Base-by-base conservation (phyloP, 2,888 invertebrate species). In the Busseola fusca region DNA sequence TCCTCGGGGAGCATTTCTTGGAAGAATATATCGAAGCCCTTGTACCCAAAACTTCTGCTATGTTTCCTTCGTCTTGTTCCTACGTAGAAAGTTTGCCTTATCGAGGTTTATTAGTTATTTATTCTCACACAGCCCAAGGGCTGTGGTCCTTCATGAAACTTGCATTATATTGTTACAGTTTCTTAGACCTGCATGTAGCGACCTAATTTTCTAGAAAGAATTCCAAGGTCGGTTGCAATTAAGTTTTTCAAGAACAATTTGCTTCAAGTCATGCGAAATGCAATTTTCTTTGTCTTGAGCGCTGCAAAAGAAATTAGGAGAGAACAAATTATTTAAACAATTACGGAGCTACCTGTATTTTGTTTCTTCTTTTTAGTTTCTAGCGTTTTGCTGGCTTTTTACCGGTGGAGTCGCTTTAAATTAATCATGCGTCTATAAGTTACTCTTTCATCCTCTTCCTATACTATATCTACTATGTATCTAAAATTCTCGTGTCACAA, bases 41-140 rank as follows among this genome's bases (percentile, higher is more conserved):
- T 66, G 65, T 52, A 37, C 60, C 57, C 65, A 72, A 76, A 80
- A 79, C 78, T 80, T 80, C 81, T 80, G 77, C 10, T 30, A 42
- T n/a, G n/a, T 66, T 81, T 65, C 45, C 42, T 65, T 40, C 54
- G 48, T 30, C 45, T 50, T 59, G 50, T 30, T 34, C 86, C 85
- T 88, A 87, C 85, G 80, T 82, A 74, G 89, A 87, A 89, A 87
- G 82, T 80, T 85, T 81, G 87, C 89, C 92, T 93, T 94, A 93
- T 93, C 90, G 88, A 85, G 87, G 88, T 92, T 92, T 94, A 94
- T 95, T 93, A 94, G 91, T 93, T 94, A 94, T 94, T 94, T 94
- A 94, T 94, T 90, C 91, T 75, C 87, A 87, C 85, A 84, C 81
- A 80, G 76, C 84, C 87, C 85, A 84, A 87, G 87, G 87, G 84